Conservation (phyloP, 2,797 vertebrate species). For the Galaxias olidus region DNA sequence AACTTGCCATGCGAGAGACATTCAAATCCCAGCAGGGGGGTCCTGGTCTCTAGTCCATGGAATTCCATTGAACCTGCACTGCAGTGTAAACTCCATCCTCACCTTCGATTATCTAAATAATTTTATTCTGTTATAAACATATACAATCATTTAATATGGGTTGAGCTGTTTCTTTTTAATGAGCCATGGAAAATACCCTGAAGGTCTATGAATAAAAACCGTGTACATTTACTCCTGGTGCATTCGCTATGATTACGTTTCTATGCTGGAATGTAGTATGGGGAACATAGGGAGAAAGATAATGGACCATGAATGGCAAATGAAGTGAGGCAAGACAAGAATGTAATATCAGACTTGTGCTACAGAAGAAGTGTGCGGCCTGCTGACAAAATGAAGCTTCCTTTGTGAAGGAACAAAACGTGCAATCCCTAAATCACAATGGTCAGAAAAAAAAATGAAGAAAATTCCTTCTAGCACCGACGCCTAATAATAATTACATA, state of each 20-base stretch:
- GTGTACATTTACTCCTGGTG: not conserved
- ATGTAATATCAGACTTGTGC: not conserved
- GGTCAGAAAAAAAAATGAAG: not conserved
- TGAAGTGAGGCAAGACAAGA: slow-evolving; percentile 2
- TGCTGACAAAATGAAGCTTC: not conserved
- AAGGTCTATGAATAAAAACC: not conserved
- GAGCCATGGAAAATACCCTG: not conserved
- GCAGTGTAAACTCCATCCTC: not conserved
- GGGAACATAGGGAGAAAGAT: not conserved
- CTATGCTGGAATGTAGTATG: not conserved
- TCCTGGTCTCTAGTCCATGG: not conserved
- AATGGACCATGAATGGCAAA: not conserved
- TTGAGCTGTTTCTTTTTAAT: not conserved
- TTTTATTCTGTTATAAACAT: slow-evolving; percentile 7
- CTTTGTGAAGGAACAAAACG: not conserved
- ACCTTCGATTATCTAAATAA: not conserved
- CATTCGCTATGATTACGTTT: slow-evolving; percentile 8
- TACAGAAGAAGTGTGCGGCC: not conserved
- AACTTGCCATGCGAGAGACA: not conserved
- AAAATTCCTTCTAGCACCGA: slow-evolving; percentile 1
- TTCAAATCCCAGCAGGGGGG: not conserved
- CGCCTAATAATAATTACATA: slow-evolving; percentile 27
- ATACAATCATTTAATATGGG: not conserved
- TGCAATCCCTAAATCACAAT: not conserved
- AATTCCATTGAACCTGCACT: not conserved